Evolutionary conservation across 2,888 invertebrate species (phyloP).

Genomic region (Vanessa cardui): DNA sequence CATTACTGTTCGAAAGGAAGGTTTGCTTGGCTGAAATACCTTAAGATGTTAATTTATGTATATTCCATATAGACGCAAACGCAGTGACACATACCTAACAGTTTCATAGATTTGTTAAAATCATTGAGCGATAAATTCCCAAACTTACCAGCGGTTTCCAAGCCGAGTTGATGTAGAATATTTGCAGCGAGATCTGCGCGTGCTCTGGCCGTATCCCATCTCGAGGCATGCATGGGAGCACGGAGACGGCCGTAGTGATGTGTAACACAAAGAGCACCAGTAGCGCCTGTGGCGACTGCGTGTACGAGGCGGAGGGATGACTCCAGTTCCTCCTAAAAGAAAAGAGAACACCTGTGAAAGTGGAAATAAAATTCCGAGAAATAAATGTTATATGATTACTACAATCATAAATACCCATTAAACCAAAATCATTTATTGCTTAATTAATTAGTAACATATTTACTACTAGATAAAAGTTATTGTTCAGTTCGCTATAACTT

Average conservation of each 20-base stretch:
- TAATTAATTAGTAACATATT: too few relatives aligned
- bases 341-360: neutral
- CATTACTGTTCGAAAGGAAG: too few relatives aligned
- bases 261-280: conserved; percentile 88
- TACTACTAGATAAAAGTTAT: too few relatives aligned
- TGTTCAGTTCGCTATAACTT: too few relatives aligned
- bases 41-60: too few relatives aligned
- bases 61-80: too few relatives aligned
- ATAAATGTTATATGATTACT: too few relatives aligned
- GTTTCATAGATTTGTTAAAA: neutral
- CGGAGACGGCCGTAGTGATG: conserved; percentile 86
- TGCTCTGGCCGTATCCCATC: conserved; percentile 89
- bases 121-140: neutral
- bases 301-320: conserved; percentile 88
- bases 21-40: too few relatives aligned
- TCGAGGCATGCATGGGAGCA: conserved; percentile 86
- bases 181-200: conserved; percentile 91
- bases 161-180: conserved; percentile 88
- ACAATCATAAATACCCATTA: too few relatives aligned
- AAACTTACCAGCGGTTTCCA: conserved; percentile 74
- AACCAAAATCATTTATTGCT: too few relatives aligned
- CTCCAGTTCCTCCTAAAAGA: conserved; percentile 83
- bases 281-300: conserved; percentile 88
- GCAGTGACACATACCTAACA: neutral
- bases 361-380: too few relatives aligned